Evolutionary conservation across 92 coral and sea anemone genomes (phyloP), one percentile per base, ranked within the genome.

Genomic region (Zoanthus gigantus): DNA sequence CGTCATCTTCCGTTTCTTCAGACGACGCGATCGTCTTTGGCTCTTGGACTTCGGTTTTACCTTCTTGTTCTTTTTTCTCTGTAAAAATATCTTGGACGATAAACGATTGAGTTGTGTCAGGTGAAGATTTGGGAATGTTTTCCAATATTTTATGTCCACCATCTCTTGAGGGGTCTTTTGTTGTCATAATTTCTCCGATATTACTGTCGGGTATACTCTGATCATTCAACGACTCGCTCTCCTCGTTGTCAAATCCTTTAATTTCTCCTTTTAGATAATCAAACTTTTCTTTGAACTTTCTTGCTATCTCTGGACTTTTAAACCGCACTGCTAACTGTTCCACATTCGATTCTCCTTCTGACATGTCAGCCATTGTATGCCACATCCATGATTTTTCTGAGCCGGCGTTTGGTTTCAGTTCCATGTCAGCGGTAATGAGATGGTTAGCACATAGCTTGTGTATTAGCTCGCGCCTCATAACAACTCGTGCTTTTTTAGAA

Each of bases 381-480:
- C 99, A 96, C 69, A 96, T 96, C 95, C 95, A 95, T 12, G 99
- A 95, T 61, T 91, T 93, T 37, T 94, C 94, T 71, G 98, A 93
- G 72, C 94, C 89, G 34, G 94, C 95, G 79, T 93, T 95, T 30
- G 94, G 94, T 23, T 90, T 85, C 37, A 96, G 88, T 44, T 77
- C 93, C 98, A 95, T 96, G 80, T 96, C 97, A 83, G 92, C 85
- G 23, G 98, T 95, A 45, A 96, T 82, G 71, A 93, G 88, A 80
- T 96, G 99, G 90, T 96, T 96, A 16, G 99, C 99, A 76, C 99
- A 96, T n/a, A 96, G 78, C 84, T 96, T 96, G 46, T 91, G 78
- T 74, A 96, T 83, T 37, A 94, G 98, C 14, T 93, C 98, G 5
- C 98, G 92, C 65, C 98, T 92, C 98, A 96, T 96, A 17, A 96